Evolutionary conservation across 2,113 vertebrate genomes (phyloP), one percentile per base, ranked within the genome.

Genomic region (Ochotona princeps): DNA sequence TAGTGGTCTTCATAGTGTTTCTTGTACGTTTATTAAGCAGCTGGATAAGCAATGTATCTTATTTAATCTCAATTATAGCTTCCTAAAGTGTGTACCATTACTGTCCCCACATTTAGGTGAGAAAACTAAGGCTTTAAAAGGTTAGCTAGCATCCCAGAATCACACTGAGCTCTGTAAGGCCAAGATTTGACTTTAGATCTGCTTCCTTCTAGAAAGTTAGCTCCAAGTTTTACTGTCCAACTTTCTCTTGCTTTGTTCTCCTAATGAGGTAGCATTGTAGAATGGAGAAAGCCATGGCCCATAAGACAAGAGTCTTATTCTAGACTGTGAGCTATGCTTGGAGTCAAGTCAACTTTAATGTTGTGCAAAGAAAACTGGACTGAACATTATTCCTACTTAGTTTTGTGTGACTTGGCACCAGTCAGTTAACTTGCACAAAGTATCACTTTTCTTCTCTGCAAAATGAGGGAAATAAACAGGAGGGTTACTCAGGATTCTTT

Each of bases 401-500:
- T 80, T 72, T 79, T 63, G 8, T 30, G 17, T 51, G 47, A 61
- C 49, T 12, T 83, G 38, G 14, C 1, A 70, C 21, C 28, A 14
- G 32, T 54, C 28, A 14, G 32, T 54, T 49, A 66, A 49, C 15
- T 12, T 70, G 35, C 49, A 1, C 30, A 61, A 95, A 57, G 30
- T n/a, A 44, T 73, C 44, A 10, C n/a, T 54, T 54, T 69, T n/a
- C 54, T 12, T 86, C 30, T 26, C 63, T 73, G 23, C 44, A 74
- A 65, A 90, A 49, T 32, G n/a, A 75, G 89, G 47, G 61, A 66
- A 91, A 67, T 67, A 49, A 51, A 18, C 21, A 69, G 32, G 30
- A 14, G 12, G 2, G 1, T 79, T 26, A 21, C 57, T 63, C 35
- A 65, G 54, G 11, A 44, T 87, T 23, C 35, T 49, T 61, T 65